phyloP scores from a whole-genome alignment of 2,113 vertebrate genomes.

The Pollimyrus isidori region DNA sequence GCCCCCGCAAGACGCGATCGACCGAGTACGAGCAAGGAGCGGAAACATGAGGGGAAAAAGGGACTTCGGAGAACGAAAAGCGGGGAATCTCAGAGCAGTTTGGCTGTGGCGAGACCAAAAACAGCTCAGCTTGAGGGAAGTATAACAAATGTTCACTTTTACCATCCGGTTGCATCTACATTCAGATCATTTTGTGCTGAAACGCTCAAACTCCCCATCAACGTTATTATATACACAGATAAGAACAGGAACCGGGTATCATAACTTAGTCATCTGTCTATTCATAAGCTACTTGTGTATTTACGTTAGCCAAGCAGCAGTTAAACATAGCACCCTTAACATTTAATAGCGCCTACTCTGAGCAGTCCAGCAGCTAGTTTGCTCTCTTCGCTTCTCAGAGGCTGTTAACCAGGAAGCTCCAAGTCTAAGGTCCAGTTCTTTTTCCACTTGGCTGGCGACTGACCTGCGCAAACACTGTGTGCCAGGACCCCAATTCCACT shows the following conservation, averaged over 20 bases:
- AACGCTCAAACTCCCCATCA: background rate
- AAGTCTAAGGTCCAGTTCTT: background rate
- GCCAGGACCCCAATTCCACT: background rate
- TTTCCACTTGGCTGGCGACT: background rate
- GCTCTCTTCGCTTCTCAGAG: background rate
- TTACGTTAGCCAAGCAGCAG: background rate
- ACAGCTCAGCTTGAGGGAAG: background rate
- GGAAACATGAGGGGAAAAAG: background rate
- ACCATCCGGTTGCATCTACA: background rate
- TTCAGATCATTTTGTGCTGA: background rate
- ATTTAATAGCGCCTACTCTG: background rate
- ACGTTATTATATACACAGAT: background rate
- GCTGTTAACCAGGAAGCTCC: background rate
- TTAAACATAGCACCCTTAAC: background rate
- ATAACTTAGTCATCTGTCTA: background rate
- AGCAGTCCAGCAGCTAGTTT: background rate
- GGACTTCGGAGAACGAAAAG: background rate
- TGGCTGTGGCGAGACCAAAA: background rate
- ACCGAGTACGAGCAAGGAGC: background rate
- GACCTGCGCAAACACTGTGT: background rate
- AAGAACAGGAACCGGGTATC: background rate
- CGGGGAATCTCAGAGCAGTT: background rate
- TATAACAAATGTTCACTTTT: background rate
- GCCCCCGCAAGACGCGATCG: background rate
- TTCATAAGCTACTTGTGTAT: background rate